Evolutionary conservation across 1,140 invertebrate genomes (phyloP).

Genomic region (Euura saliciscinereae): DNA sequence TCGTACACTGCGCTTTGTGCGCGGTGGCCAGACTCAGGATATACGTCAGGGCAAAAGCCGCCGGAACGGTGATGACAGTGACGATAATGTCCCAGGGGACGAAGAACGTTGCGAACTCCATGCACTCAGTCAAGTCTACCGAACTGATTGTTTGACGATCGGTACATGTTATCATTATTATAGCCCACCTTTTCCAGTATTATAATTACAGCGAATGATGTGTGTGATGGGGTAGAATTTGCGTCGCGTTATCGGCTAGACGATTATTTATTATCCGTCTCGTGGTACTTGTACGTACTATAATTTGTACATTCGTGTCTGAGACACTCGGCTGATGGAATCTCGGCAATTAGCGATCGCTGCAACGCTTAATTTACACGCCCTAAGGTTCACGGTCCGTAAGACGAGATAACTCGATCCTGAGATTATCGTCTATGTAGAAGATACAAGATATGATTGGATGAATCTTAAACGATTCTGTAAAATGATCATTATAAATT

Average conservation of each 20-base stretch:
- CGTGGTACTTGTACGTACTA: not conserved
- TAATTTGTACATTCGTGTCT: not conserved
- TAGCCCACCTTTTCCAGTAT: not conserved
- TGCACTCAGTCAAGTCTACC: not conserved
- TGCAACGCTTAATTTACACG: slow-evolving; percentile 1
- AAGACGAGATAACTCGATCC: not conserved
- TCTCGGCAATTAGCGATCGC: slow-evolving; percentile 1
- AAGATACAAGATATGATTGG: too few relatives aligned
- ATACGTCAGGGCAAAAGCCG: not conserved
- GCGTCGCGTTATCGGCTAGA: not conserved
- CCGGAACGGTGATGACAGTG: not conserved
- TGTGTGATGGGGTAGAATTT: not conserved
- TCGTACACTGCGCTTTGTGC: slow-evolving; percentile 49
- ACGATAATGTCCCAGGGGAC: not conserved
- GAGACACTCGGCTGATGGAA: not conserved
- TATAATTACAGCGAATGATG: not conserved
- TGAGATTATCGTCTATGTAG: too few relatives aligned
- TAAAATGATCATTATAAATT: too few relatives aligned
- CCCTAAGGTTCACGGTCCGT: not conserved
- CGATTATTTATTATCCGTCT: too few relatives aligned
- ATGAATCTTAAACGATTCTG: too few relatives aligned
- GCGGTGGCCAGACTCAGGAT: slow-evolving; percentile 26
- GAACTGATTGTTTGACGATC: not conserved
- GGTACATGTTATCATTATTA: not conserved
- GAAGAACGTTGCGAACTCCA: not conserved